Base-by-base conservation (phyloP, 2,888 invertebrate genomes). In the Cryptus armator region DNA sequence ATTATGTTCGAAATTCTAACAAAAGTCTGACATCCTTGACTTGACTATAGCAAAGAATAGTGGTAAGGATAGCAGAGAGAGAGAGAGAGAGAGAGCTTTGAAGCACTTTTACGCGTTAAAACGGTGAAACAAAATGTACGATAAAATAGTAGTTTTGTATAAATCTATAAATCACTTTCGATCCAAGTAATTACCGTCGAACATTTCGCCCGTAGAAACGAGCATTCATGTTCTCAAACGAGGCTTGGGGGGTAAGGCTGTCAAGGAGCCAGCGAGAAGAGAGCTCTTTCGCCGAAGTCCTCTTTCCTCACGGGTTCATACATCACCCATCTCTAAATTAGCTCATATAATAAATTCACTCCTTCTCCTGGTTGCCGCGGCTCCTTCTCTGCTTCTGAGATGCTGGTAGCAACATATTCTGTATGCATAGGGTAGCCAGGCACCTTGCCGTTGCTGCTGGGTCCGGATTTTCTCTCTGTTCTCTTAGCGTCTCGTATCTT, bases 381-480 rank as follows among this genome's bases (percentile, higher is more conserved):
- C 83, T 87, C 87, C 86, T 87, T 86, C 70, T 76, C 48, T 70
- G 74, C 67, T 86, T 56, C 71, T 48, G 62, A 56, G 70, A 75
- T 87, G 87, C 86, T 92, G 92, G 92, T 92, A 92, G 92, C 91
- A 89, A 67, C 44, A 90, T 89, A 93, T 92, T 93, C 90, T 92
- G 93, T 93, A 93, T 93, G 93, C 93, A 93, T 93, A 93, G 93
- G 90, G 92, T 92, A 92, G 92, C 92, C 89, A 83, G 87, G 87
- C 88, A 88, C 86, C 88, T 91, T 88, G 88, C 89, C 83, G 87
- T 88, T 89, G 90, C 89, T 90, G 88, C 10, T 72, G 66, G 56
- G n/a, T 44, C 62, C 75, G 74, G 32, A 48, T 44, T 86, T 89
- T 84, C 86, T 84, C 79, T 64, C 78, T 79, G 88, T 91, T 68